Conservation (phyloP, 2,888 invertebrate genomes). For the Sphaeridia pumilis region DNA sequence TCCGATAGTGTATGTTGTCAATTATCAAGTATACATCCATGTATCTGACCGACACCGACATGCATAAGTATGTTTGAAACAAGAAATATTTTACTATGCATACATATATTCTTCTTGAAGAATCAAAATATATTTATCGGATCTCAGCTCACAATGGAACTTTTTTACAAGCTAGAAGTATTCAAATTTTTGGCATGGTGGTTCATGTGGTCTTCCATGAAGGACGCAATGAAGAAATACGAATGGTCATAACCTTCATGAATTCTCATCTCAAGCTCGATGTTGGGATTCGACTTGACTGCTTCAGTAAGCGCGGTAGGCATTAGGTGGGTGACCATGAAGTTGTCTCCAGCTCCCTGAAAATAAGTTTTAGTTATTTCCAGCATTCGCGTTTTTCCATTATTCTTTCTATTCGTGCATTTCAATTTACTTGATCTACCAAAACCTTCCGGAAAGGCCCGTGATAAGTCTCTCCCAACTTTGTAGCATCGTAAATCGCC, state of each 20-base stretch:
- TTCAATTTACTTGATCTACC: conserved; percentile 65
- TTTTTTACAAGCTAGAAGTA: not conserved
- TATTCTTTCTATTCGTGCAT: no score
- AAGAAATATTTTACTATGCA: no score
- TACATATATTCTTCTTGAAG: no score
- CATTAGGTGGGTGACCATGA: conserved; percentile 63
- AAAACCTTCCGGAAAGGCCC: conserved; percentile 73
- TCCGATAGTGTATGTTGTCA: no score
- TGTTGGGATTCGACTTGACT: conserved; percentile 13
- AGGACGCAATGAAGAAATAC: conserved; percentile 83
- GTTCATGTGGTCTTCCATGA: conserved; percentile 80
- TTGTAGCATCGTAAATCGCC: conserved; percentile 80
- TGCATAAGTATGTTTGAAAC: no score
- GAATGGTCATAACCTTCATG: conserved; percentile 87
- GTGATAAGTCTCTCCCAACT: conserved; percentile 64
- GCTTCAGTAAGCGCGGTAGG: conserved; percentile 71
- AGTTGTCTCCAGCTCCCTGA: conserved; percentile 72
- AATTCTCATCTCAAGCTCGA: conserved; percentile 24
- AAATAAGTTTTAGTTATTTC: conserved; percentile 1
- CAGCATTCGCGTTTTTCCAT: no score
- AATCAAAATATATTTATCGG: not conserved
- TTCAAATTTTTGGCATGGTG: conserved; percentile 55
- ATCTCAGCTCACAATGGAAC: not conserved
- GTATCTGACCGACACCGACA: no score
- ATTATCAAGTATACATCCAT: no score